Conservation (phyloP, 2,113 vertebrate genomes). For the Tonatia bakeri region DNA sequence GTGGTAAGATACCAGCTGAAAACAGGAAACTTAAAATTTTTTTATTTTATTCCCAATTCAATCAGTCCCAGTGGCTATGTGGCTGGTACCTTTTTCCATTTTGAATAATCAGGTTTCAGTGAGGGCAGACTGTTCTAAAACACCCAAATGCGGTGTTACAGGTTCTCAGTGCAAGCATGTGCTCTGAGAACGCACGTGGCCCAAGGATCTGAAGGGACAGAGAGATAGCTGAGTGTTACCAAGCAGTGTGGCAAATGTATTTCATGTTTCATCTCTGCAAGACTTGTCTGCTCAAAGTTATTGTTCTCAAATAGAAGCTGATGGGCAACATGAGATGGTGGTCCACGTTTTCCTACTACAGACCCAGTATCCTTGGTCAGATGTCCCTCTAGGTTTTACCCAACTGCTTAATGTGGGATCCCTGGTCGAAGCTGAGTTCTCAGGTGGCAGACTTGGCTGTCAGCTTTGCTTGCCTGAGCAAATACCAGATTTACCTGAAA, state of each 20-base stretch:
- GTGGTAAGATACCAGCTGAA: background rate
- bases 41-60: background rate
- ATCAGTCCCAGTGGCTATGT: background rate
- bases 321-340: background rate
- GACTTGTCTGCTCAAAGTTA: background rate
- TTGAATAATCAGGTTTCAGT: background rate
- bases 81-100: background rate
- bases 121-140: constrained; percentile 27
- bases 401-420: background rate
- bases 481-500: background rate
- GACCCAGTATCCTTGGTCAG: background rate
- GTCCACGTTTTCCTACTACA: background rate
- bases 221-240: background rate
- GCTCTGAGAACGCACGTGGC: background rate
- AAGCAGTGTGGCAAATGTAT: background rate
- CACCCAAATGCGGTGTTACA: background rate
- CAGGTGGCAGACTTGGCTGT: background rate
- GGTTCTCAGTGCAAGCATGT: background rate
- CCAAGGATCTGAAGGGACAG: background rate
- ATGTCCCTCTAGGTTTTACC: background rate
- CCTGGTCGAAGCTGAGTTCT: background rate
- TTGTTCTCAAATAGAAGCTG: background rate
- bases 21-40: background rate
- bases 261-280: background rate
- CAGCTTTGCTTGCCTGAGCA: background rate